Percentiles rank a stretch among this genome's conserved stretches.
Conservation (phyloP, 1,140 invertebrate species). For the Heliothis subflexa region DNA sequence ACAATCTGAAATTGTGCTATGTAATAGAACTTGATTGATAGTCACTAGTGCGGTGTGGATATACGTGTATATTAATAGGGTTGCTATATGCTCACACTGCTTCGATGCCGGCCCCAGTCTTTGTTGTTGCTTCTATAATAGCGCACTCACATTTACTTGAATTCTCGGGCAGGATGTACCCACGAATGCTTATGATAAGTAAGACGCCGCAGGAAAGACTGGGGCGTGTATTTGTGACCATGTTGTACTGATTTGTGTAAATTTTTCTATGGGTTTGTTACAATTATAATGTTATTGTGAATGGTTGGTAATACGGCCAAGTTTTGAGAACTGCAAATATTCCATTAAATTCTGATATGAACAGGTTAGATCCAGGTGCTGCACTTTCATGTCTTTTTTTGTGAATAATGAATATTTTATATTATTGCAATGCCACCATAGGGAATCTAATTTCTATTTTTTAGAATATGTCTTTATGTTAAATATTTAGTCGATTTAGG, state of each 20-base stretch:
- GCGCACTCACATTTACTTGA: constrained; percentile 4
- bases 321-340: constrained; percentile 59
- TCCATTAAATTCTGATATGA: constrained; percentile 54
- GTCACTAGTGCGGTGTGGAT: constrained; percentile 72
- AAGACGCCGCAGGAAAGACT: constrained; percentile 62
- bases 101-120: constrained; percentile 76
- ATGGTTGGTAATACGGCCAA: constrained; percentile 63
- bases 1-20: constrained; percentile 73
- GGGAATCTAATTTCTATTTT: constrained; percentile 75
- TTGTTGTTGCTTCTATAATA: constrained; percentile 48
- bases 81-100: constrained; percentile 72
- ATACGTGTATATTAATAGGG: constrained; percentile 68
- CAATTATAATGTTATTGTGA: constrained; percentile 69
- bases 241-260: constrained; percentile 82
- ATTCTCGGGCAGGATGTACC: background rate
- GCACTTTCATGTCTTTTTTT: constrained; percentile 64
- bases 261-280: constrained; percentile 84
- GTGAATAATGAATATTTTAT: constrained; percentile 55
- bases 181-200: constrained; percentile 11
- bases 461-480: constrained; percentile 79
- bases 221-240: constrained; percentile 75
- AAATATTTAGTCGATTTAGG: constrained; percentile 84
- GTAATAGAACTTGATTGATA: constrained; percentile 69
- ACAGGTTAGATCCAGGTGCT: constrained; percentile 73
- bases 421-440: constrained; percentile 65